Base-by-base conservation (phyloP, 2,888 invertebrate species). In the Diarsia dahlii region DNA sequence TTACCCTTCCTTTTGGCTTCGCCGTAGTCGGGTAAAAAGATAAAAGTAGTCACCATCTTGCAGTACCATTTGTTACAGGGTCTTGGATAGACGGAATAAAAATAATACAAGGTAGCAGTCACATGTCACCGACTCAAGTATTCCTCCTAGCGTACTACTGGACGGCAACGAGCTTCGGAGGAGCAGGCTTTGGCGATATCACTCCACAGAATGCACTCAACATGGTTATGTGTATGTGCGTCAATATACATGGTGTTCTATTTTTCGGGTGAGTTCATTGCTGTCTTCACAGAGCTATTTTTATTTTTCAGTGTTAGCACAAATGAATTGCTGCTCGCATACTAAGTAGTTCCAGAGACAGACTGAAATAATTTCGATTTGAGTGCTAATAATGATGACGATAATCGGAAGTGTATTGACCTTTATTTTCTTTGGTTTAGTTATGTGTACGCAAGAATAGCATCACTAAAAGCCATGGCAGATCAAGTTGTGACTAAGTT, bases 131-230 rank as follows among this genome's bases (percentile, higher is more conserved):
- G 1, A 80, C 82, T 69, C 93, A 92, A 88, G 95, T 95, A 23
- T 96, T 95, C 85, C 89, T 96, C 46, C 81, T 96, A 60, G 96
- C 95, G 52, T 94, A 95, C 88, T 97, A 97, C 87, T 97, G 96
- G 96, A 88, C 95, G 6, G 95, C 96, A 4, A 90, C 95, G 3
- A 95, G 95, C 75, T 95, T 97, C 81, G 95, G 95, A 71, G 95
- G 96, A 46, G 95, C 95, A 71, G 97, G 97, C 18, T 96, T 97
- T 78, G 97, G 97, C 71, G 97, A 97, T 87, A 93, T 97, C 77
- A 93, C 93, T 39, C 94, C 97, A 1, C 95, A 96, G 82, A 94
- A 95, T 84, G 91, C 94, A 69, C 84, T 88, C 60, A 95, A 95
- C 87, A 94, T 96, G 93, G 88, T 96, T 70, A 88, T 97, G 78